These are phyloP conservation scores for Dryococelus australis DNA, from an alignment of 2,888 invertebrate genomes.

Conservation along the genomic window DNA sequence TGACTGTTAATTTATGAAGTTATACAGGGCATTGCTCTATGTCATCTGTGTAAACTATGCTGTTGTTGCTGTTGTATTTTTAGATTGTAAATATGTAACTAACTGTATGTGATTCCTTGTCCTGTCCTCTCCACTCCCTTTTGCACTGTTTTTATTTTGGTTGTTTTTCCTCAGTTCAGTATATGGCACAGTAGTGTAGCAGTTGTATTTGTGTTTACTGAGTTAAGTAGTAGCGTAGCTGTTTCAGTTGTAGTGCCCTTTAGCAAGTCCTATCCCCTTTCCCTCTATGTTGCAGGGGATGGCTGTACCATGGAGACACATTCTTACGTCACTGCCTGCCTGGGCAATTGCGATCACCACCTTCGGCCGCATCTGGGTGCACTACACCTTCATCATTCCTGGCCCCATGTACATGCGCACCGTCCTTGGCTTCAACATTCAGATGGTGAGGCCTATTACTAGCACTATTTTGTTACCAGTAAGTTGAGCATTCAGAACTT, in stretches of 20 bases:
- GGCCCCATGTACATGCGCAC: constrained; percentile 77
- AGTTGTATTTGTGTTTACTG: neutral
- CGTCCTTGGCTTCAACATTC: constrained; percentile 71
- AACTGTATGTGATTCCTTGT: neutral
- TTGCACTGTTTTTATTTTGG: too few species aligned
- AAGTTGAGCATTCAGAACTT: too few species aligned
- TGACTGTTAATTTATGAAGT: too few species aligned
- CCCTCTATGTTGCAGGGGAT: constrained; percentile 50
- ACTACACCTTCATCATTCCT: constrained; percentile 74
- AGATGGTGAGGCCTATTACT: constrained; percentile 60
- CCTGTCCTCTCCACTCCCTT: neutral
- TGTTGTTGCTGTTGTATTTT: too few species aligned
- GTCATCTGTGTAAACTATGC: too few species aligned
- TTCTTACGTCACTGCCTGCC: constrained; percentile 69
- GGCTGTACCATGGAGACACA: constrained; percentile 70
- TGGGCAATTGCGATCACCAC: constrained; percentile 77
- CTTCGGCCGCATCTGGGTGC: constrained; percentile 78
- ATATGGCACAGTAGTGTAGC: neutral
- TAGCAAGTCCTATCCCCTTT: neutral
- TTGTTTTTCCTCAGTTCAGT: neutral
- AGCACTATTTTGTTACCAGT: too few species aligned
- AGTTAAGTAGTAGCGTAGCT: neutral
- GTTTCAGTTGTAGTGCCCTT: neutral
- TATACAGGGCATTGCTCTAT: too few species aligned
- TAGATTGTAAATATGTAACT: too few species aligned